Evolutionary conservation across 1,140 invertebrate species (phyloP), one percentile per base, ranked within the genome.

Genomic region (Agrilus planipennis): DNA sequence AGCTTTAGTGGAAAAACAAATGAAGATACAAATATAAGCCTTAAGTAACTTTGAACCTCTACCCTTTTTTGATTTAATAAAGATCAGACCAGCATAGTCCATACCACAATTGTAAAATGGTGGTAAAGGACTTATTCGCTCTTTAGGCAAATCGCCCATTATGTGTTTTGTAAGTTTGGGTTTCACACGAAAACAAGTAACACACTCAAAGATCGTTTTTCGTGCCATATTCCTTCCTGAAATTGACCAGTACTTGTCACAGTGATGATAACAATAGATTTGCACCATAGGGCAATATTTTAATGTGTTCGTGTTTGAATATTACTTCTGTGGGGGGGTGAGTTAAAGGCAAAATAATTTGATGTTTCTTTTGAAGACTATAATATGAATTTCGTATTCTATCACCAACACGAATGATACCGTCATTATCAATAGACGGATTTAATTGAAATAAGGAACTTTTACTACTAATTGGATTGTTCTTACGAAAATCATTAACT

Each of bases 91-190:
- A n/a, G 49, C 53, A 17, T 53, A 61, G 43, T 64, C 62, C 0
- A 62, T 36, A 0, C 58, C 59, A 6, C 38, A 38, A 14, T 47
- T 34, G 9, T 25, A 17, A 25, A 63, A 62, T 1, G 53, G 45
- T 9, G 50, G 18, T 2, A 41, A 14, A 2, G 45, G 43, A 2
- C 23, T 50, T 2, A 61, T 44, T 16, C 62, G 45, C 10, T 35
- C 20, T 5, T 14, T 1, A 2, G 61, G 59, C n/a, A 67, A 46
- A 40, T 60, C 30, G 3, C 49, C 57, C 61, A 67, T 62, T 15
- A 50, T 30, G 30, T 53, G 48, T 6, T 53, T 40, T 10, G 15
- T 9, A 2, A 11, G 27, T 25, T 39, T 34, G 14, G 39, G 42
- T 17, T 42, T 39, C 18, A 23, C 23, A 9, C 30, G 21, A 34